Evolutionary conservation across 2,888 invertebrate genomes (phyloP).

Genomic region (Altica lythri): DNA sequence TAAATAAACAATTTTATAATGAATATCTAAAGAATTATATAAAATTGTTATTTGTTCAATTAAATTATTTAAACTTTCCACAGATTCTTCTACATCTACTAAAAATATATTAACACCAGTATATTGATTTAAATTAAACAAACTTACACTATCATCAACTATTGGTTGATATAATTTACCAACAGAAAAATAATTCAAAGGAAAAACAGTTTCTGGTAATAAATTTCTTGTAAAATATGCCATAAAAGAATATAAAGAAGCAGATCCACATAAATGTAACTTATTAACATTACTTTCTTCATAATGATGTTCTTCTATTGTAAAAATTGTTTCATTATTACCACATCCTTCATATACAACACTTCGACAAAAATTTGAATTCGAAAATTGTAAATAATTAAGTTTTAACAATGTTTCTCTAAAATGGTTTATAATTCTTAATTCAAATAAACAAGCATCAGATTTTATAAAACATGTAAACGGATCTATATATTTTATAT

Average conservation of each 20-base stretch:
- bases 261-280: slow-evolving; percentile 77
- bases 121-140: slow-evolving; percentile 73
- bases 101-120: slow-evolving; percentile 72
- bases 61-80: slow-evolving; percentile 62
- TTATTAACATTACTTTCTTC: slow-evolving; percentile 61
- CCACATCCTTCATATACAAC: slow-evolving; percentile 77
- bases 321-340: slow-evolving; percentile 62
- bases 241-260: slow-evolving; percentile 73
- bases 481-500: slow-evolving; percentile 65
- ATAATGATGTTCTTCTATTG: slow-evolving; percentile 63
- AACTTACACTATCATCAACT: slow-evolving; percentile 51
- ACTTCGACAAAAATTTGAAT: slow-evolving; percentile 78
- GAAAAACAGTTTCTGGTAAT: slow-evolving; percentile 66
- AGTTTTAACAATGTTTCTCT: slow-evolving; percentile 56
- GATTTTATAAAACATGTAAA: slow-evolving; percentile 67
- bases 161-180: slow-evolving; percentile 71
- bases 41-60: slow-evolving; percentile 60
- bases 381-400: slow-evolving; percentile 69
- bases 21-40: slow-evolving; percentile 70
- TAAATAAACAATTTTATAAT: slow-evolving; percentile 68
- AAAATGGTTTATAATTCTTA: slow-evolving; percentile 63
- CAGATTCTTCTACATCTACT: slow-evolving; percentile 58
- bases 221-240: slow-evolving; percentile 73
- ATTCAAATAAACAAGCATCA: slow-evolving; percentile 74
- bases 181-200: slow-evolving; percentile 70